phyloP scores from a whole-genome alignment of 2,113 vertebrate genomes.

The Melanotaenia duboulayi region DNA sequence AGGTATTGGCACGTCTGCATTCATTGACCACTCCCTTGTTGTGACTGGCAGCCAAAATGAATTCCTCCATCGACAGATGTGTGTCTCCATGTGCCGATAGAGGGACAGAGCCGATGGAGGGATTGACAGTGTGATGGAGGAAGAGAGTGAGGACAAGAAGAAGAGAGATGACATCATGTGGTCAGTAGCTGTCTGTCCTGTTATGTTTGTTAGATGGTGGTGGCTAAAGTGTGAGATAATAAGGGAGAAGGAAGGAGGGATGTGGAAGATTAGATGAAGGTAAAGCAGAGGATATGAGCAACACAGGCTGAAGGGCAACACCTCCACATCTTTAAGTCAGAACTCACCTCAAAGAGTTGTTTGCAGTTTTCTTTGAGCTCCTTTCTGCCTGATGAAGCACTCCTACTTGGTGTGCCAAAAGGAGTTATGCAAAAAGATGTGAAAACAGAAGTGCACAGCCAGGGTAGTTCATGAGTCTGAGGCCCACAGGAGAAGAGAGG shows the following conservation, averaged over 20 bases:
- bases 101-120: constrained; percentile 56
- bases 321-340: constrained; percentile 27
- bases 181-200: constrained; percentile 32
- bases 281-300: constrained; percentile 28
- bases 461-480: constrained; percentile 53
- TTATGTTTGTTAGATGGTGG: constrained; percentile 3
- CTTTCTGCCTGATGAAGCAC: constrained; percentile 35
- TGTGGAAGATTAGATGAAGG: constrained; percentile 22
- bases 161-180: constrained; percentile 65
- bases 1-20: constrained; percentile 75
- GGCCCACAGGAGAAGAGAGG: constrained; percentile 63
- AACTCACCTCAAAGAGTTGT: constrained; percentile 67
- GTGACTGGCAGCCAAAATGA: constrained; percentile 81
- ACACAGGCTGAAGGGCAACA: constrained; percentile 14
- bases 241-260: constrained; percentile 11
- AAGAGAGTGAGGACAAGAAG: constrained; percentile 52
- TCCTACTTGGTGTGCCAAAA: constrained; percentile 34
- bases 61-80: constrained; percentile 78
- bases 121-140: constrained; percentile 78
- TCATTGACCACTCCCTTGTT: constrained; percentile 71
- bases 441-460: constrained; percentile 41
- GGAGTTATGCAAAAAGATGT: constrained; percentile 49
- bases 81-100: constrained; percentile 70
- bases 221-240: constrained; percentile 5
- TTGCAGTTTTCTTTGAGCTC: constrained; percentile 35